These are phyloP conservation scores for Cosmia pyralina DNA, from an alignment of 2,888 invertebrate species.

Conservation along the genomic window DNA sequence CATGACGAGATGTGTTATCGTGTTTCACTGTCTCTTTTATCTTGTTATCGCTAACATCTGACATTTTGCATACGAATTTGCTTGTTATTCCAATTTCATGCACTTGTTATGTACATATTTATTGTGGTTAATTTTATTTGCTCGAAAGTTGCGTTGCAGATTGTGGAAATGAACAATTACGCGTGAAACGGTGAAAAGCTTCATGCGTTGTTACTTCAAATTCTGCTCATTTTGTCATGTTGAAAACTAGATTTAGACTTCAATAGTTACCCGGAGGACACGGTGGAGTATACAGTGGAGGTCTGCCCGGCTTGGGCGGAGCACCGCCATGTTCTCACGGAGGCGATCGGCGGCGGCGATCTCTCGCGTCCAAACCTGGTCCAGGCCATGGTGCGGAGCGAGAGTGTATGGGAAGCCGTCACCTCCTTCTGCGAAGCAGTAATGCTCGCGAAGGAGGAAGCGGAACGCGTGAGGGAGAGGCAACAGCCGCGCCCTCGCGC, in stretches of 20 bases:
- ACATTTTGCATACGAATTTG: constrained; percentile 53
- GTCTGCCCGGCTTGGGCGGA: too few relatives aligned
- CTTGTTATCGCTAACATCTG: constrained; percentile 67
- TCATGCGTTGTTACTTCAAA: not conserved
- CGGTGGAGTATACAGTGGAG: too few relatives aligned
- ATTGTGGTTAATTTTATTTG: constrained; percentile 44
- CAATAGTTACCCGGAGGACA: too few relatives aligned
- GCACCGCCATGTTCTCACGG: too few relatives aligned
- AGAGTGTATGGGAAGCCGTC: too few relatives aligned
- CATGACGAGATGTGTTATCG: constrained; percentile 68
- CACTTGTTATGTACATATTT: constrained; percentile 48
- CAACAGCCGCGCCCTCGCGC: too few relatives aligned
- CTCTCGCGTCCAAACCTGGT: too few relatives aligned
- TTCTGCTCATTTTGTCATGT: not conserved
- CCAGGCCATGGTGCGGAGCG: too few relatives aligned
- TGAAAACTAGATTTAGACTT: not conserved
- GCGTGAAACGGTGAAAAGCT: not conserved
- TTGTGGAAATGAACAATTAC: constrained; percentile 15
- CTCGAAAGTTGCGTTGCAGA: constrained; percentile 20
- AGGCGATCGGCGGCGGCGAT: too few relatives aligned
- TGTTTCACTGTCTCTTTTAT: constrained; percentile 67
- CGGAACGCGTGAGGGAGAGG: too few relatives aligned
- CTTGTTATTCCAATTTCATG: constrained; percentile 46
- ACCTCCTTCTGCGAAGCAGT: too few relatives aligned
- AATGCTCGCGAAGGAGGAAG: too few relatives aligned